A percentile compares a stretch with the other conserved stretches of the same genome.
These are phyloP conservation scores for Neoarius graeffei DNA, from an alignment of 2,113 vertebrate species.

Conservation along the genomic window DNA sequence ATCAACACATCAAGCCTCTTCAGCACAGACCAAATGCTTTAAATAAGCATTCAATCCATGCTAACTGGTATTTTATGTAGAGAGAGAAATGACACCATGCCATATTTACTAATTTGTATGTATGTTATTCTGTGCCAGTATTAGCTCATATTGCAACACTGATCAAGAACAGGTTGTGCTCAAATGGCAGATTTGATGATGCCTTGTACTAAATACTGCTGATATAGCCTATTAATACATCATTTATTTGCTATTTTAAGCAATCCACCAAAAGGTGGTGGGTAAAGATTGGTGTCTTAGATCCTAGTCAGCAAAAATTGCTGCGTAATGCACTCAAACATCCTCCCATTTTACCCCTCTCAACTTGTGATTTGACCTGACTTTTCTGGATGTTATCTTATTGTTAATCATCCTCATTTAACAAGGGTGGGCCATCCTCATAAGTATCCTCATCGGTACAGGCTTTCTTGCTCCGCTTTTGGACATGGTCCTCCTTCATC, in stretches of 20 bases:
- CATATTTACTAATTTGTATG: not conserved
- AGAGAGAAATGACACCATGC: not conserved
- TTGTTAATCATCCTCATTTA: slow-evolving; percentile 67
- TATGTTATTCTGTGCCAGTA: not conserved
- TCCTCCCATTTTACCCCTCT: not conserved
- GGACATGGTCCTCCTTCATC: slow-evolving; percentile 91
- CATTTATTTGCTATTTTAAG: slow-evolving; percentile 22
- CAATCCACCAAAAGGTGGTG: slow-evolving; percentile 11
- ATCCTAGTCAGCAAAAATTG: not conserved
- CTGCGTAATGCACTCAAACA: not conserved
- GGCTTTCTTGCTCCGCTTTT: slow-evolving; percentile 83
- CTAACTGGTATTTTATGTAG: not conserved
- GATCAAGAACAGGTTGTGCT: slow-evolving; percentile 25
- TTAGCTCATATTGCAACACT: slow-evolving; percentile 1
- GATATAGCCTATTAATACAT: not conserved
- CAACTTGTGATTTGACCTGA: not conserved
- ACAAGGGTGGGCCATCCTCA: slow-evolving; percentile 75
- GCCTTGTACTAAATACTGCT: not conserved
- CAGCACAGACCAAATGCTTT: not conserved
- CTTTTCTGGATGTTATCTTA: not conserved
- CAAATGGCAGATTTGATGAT: not conserved
- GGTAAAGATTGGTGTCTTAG: not conserved
- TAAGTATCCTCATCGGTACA: slow-evolving; percentile 62
- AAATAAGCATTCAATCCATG: not conserved
- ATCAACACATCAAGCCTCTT: not conserved